Evolutionary conservation across 2,113 vertebrate genomes (phyloP).

Genomic region (Fregetta grallaria): DNA sequence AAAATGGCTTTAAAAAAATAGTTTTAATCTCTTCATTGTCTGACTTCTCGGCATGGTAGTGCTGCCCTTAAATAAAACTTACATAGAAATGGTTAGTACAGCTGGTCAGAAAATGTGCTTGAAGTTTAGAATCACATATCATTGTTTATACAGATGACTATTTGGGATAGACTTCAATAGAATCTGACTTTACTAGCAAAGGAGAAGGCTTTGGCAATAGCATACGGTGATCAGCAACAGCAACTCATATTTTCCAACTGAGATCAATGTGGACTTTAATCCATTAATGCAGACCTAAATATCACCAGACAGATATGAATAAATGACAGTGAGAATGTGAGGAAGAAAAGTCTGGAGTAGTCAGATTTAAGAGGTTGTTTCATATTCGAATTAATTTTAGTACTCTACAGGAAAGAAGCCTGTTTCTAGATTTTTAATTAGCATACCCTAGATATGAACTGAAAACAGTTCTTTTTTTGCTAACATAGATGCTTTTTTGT

Average conservation of each 20-base stretch:
- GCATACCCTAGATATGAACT: conserved; percentile 57
- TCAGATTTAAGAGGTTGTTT: conserved; percentile 63
- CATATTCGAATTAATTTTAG: conserved; percentile 64
- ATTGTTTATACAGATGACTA: conserved; percentile 94
- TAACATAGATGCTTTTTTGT: conserved; percentile 58
- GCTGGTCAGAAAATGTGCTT: conserved; percentile 86
- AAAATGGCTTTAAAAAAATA: conserved; percentile 38
- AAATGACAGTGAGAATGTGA: conserved; percentile 50
- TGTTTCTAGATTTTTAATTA: conserved; percentile 74
- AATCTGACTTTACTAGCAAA: conserved; percentile 69
- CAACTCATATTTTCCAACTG: conserved; percentile 75
- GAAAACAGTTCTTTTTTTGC: conserved; percentile 60
- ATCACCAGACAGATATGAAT: conserved; percentile 68
- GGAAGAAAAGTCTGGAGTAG: conserved; percentile 39
- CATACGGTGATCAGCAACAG: conserved; percentile 70
- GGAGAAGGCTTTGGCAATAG: conserved; percentile 70
- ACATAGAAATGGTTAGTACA: conserved; percentile 84
- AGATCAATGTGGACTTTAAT: conserved; percentile 72
- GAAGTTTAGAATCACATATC: conserved; percentile 89
- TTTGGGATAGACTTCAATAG: conserved; percentile 86
- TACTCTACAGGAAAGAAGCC: conserved; percentile 63
- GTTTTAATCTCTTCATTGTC: conserved; percentile 63
- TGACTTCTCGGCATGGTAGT: conserved; percentile 60
- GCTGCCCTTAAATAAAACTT: conserved; percentile 69
- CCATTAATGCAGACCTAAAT: conserved; percentile 68